Evolutionary conservation across 2,113 vertebrate species (phyloP).

Genomic region (Onychorhynchus coronatus): DNA sequence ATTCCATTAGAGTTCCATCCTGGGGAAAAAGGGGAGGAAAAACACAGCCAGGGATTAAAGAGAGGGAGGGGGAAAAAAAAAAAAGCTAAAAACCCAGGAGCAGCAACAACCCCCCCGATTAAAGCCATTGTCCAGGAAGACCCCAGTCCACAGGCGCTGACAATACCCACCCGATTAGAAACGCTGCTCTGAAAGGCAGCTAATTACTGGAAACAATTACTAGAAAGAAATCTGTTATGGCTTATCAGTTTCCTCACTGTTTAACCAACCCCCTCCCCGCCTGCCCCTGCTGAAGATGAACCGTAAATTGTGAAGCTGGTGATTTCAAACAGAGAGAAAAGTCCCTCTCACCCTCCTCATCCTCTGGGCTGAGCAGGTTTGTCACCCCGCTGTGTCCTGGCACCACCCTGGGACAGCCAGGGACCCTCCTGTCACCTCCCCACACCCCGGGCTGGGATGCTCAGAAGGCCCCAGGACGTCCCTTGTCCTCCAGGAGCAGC

Average conservation of each 20-base stretch:
- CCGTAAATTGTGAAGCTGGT: neutral
- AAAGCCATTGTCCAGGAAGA: constrained; percentile 46
- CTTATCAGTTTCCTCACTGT: constrained; percentile 4
- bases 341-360: neutral
- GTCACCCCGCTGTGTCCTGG: rapidly evolving
- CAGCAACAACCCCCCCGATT: neutral
- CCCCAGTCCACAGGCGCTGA: neutral
- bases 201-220: constrained; percentile 72
- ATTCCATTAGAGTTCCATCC: neutral
- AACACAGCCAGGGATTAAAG: neutral
- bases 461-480: neutral
- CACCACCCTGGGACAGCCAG: neutral
- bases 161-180: constrained; percentile 55
- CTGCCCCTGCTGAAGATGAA: neutral
- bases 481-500: neutral
- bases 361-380: rapidly evolving
- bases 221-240: constrained; percentile 59
- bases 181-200: constrained; percentile 59
- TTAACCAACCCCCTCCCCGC: neutral
- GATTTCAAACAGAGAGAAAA: neutral
- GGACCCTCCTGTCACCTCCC: neutral
- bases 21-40: neutral
- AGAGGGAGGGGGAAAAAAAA: neutral
- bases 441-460: neutral
- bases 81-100: neutral